Evolutionary conservation across 2,797 vertebrate species (phyloP).

Genomic region (Rhinichthys osculus): DNA sequence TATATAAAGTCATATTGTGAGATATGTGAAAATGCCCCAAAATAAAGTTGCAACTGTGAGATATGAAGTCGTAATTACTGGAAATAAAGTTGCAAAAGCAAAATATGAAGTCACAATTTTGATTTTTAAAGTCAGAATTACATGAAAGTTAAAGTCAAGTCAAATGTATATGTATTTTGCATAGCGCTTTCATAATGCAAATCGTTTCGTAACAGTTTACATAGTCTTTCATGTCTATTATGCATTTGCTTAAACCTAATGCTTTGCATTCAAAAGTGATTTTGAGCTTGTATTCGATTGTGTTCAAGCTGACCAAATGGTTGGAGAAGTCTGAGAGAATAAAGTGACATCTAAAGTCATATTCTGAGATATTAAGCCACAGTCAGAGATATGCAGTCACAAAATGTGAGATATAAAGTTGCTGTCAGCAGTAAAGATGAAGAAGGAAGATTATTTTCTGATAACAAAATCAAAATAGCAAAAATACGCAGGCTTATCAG

Average conservation of each 20-base stretch:
- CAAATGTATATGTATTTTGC: neutral
- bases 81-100: neutral
- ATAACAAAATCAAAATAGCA: no score
- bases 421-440: no score
- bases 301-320: neutral
- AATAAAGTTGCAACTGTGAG: neutral
- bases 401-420: neutral
- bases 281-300: neutral
- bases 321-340: neutral
- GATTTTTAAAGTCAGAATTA: neutral
- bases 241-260: neutral
- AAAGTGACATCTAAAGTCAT: neutral
- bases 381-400: neutral
- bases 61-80: neutral
- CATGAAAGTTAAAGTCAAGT: neutral
- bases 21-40: neutral
- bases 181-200: neutral
- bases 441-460: no score
- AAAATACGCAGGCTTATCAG: no score
- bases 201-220: neutral
- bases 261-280: neutral
- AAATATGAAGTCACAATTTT: neutral
- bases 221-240: neutral
- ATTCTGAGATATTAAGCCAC: neutral
- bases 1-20: neutral